Base-by-base conservation (phyloP, 2,797 vertebrate genomes). In the Brachyalestes nurse region DNA sequence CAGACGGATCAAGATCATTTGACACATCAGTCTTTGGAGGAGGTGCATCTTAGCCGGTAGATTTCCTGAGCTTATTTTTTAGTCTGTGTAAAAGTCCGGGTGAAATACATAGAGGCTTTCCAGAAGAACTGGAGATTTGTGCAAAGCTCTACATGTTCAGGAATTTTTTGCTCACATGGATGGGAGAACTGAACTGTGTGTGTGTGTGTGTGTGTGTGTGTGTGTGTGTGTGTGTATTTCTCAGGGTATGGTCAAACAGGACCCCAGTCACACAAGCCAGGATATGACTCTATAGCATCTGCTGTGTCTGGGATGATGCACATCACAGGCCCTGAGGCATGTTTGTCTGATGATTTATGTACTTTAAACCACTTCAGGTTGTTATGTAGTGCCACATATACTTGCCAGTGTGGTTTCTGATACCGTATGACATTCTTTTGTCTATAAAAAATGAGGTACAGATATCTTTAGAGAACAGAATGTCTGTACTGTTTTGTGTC, bases 301-400 rank as follows among this genome's bases (percentile, higher is more conserved):
- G 98, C 96, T 7, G 87, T 95, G 85, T 98, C 97, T 49, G 97
- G 98, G 81, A 95, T 99, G 90, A 96, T 98, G 95, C 94, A 98
- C 88, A 96, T 99, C 89, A 98, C 98, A 2, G 97, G 97, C 0
- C 93, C 97, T 0, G 95, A 99, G 96, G 97, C 98, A 91, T 82
- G 87, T 62, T 19, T 21, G 19, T 49, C 34, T 60, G 19, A 8
- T 42, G 40, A 42, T 8, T 42, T 42, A 4, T 42, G n/a, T 42
- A 42, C 40, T 42, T 42, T 8, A 42, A 4, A 42, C 40, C 40
- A 42, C 40, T n/a, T n/a, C n/a, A n/a, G n/a, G n/a, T n/a, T n/a
- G n/a, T n/a, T n/a, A n/a, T n/a, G n/a, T n/a, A n/a, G n/a, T n/a
- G n/a, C n/a, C n/a, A n/a, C n/a, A n/a, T n/a, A n/a, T n/a, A n/a